Conservation (phyloP, 1,140 invertebrate genomes). For the Dryas iulia region DNA sequence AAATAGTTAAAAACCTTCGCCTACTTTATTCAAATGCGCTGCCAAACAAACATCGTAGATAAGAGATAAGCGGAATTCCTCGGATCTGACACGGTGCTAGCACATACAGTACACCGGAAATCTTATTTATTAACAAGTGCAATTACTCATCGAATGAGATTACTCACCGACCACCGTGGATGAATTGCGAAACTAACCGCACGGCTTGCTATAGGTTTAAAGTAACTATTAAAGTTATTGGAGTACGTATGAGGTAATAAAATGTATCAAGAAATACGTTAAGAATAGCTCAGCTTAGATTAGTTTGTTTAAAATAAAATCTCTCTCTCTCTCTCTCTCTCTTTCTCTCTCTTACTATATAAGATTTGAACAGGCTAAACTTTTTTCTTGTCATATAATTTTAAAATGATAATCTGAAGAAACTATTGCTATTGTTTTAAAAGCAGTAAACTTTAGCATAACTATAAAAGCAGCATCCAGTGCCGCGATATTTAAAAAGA, state of each 20-base stretch:
- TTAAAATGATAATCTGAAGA: no score
- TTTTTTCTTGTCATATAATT: no score
- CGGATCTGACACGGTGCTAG: slow-evolving; percentile 16
- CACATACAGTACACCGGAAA: slow-evolving; percentile 21
- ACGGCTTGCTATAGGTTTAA: not conserved
- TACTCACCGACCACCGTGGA: slow-evolving; percentile 18
- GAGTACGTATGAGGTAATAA: not conserved
- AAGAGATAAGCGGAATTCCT: slow-evolving; percentile 22
- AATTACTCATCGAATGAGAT: slow-evolving; percentile 24
- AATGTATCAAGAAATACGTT: no score
- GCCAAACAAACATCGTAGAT: not conserved
- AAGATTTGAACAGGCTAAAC: no score
- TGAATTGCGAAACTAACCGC: slow-evolving; percentile 10
- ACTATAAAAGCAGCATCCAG: no score
- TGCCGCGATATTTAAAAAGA: no score
- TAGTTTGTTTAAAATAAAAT: no score
- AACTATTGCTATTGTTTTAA: no score
- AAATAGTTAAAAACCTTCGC: not conserved
- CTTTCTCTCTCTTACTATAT: no score
- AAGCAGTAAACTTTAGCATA: no score
- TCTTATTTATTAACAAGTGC: slow-evolving; percentile 18
- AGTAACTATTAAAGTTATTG: not conserved
- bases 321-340: no score
- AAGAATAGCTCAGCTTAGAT: no score
- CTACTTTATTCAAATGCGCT: not conserved